Percentiles rank a stretch among this genome's conserved stretches.
Conservation (phyloP, 64 coral and sea anemone genomes). For the Acropora tenuis region DNA sequence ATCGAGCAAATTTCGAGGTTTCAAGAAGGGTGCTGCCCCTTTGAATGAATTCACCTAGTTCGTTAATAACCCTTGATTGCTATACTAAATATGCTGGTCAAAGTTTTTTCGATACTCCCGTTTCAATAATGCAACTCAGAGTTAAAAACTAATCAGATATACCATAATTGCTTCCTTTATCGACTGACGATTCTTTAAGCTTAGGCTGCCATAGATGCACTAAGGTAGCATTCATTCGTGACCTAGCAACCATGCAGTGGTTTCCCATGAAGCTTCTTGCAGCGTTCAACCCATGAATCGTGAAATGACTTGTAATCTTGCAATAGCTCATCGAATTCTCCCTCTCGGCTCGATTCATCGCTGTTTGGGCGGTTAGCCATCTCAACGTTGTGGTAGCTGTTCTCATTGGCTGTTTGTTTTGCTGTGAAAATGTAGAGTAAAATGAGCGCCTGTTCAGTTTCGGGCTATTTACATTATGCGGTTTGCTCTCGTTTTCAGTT, state of each 20-base stretch:
- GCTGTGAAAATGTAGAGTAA: not conserved
- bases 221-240: not conserved
- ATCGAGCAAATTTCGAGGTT: too few relatives aligned
- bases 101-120: too few relatives aligned
- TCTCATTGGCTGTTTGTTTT: not conserved
- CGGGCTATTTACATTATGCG: too few relatives aligned
- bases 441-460: not conserved
- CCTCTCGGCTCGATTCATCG: constrained; percentile 2
- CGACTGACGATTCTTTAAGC: not conserved
- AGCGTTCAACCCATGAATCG: constrained; percentile 27
- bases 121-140: too few relatives aligned
- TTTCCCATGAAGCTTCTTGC: constrained; percentile 51
- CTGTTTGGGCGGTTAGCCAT: constrained; percentile 1
- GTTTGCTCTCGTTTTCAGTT: too few relatives aligned
- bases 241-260: constrained; percentile 23
- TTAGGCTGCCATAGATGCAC: not conserved
- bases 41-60: too few relatives aligned
- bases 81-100: too few relatives aligned
- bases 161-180: too few relatives aligned
- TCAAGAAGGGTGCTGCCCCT: too few relatives aligned
- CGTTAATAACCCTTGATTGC: too few relatives aligned
- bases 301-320: constrained; percentile 43
- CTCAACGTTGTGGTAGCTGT: constrained; percentile 32
- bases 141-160: too few relatives aligned
- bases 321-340: constrained; percentile 31